Base-by-base conservation (phyloP, 2,888 invertebrate genomes). In the Drosophila buzzatii region DNA sequence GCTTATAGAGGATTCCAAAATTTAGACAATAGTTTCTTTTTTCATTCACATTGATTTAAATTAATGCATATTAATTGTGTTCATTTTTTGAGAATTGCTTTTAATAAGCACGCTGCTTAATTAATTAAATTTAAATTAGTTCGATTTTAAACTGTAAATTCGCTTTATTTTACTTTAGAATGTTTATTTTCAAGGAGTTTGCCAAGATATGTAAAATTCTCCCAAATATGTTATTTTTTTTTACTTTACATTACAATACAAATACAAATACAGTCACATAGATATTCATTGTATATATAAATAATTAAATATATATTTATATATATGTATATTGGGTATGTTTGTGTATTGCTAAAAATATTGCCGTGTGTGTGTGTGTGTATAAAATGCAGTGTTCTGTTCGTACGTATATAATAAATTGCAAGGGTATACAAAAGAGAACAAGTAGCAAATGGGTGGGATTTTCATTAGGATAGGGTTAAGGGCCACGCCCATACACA, bases 171-270 rank as follows among this genome's bases (percentile, higher is more conserved):
- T 47, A n/a, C 0, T 53, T 53, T 6, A 12, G n/a, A 3, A 18
- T 31, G n/a, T 12, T n/a, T 6, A 27, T 27, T 31, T 16, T 20
- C 14, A 8, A 69, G 41, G 31, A 64, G 51, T 51, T 55, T 58
- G 56, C 61, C 71, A 67, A 61, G 71, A 67, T 68, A 76, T 80
- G 71, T 80, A 68, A 76, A 76, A 64, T 71, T 61, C 63, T 64
- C 37, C 52, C 49, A 67, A 76, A 56, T 47, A 23, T 31, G 27
- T n/a, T 9, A 4, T 33, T 66, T 37, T 31, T 9, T 14, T 51
- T 31, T 45, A 45, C 2, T n/a, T 49, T 66, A 58, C 23, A 57
- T 51, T 61, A 44, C 61, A 61, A 70, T 71, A 76, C 68, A 71
- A 55, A 45, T 64, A 42, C 56, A 56, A 44, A 27, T 75, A 67